Conservation (phyloP, 1,140 invertebrate species). For the Papilio polyxenes region DNA sequence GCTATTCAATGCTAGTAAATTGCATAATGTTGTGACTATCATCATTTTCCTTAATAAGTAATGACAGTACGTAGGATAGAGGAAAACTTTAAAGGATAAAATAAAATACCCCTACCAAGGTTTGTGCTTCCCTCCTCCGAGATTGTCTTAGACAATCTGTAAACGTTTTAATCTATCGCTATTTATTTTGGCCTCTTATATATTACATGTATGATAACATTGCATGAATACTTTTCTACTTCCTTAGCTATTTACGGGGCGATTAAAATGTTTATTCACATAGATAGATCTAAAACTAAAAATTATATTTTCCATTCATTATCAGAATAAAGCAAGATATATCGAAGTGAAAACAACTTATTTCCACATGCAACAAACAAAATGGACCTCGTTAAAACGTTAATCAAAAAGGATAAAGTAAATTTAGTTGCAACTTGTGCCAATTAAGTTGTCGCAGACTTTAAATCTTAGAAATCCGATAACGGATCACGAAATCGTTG, state of each 20-base stretch:
- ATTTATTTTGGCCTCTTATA: no score
- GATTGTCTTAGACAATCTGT: not conserved
- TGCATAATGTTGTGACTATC: conserved; percentile 3
- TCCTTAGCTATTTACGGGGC: no score
- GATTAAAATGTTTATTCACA: not conserved
- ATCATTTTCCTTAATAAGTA: conserved; percentile 26
- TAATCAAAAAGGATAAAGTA: not conserved
- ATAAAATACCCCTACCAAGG: conserved; percentile 8
- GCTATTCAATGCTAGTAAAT: conserved; percentile 32
- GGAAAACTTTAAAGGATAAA: conserved; percentile 16
- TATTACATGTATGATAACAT: no score
- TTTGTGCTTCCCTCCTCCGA: not conserved
- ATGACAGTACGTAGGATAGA: conserved; percentile 17
- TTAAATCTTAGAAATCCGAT: not conserved
- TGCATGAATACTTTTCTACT: no score
- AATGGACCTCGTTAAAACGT: not conserved
- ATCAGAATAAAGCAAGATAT: not conserved
- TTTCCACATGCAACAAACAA: not conserved
- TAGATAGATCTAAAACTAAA: not conserved
- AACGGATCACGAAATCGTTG: not conserved
- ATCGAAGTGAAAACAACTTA: not conserved
- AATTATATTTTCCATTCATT: not conserved
- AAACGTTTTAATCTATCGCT: not conserved
- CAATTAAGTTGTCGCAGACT: conserved; percentile 14
- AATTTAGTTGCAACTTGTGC: not conserved